Conservation (phyloP, 2,113 vertebrate genomes). For the Chloroceryle aenea region DNA sequence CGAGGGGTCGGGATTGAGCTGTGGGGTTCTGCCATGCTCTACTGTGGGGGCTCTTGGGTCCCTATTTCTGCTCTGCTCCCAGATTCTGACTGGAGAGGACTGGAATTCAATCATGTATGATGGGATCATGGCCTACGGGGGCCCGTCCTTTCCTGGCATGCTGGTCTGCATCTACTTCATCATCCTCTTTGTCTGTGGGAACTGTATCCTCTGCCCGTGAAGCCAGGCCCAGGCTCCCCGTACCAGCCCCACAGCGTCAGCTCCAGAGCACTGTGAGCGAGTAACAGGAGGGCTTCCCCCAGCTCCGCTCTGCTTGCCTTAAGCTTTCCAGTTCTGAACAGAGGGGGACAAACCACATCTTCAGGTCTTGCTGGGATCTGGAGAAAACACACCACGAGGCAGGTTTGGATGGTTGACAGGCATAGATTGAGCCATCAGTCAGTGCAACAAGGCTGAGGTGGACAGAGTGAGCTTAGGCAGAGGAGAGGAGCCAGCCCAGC, state of each 20-base stretch:
- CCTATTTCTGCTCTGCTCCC: background rate
- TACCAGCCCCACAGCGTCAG: background rate
- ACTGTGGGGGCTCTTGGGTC: background rate
- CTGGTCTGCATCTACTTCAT: conserved; percentile 94
- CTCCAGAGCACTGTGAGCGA: background rate
- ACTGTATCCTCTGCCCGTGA: conserved; percentile 87
- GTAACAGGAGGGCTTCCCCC: background rate
- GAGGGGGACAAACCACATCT: background rate
- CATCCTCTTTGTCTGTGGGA: conserved; percentile 92
- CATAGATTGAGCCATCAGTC: background rate
- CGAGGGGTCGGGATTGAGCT: background rate
- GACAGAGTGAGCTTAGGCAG: background rate
- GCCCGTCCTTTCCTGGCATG: conserved; percentile 89
- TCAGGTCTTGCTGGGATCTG: background rate
- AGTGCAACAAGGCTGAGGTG: background rate
- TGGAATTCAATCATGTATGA: conserved; percentile 96
- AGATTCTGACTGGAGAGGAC: conserved; percentile 95
- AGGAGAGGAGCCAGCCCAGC: background rate
- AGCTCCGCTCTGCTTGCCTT: background rate
- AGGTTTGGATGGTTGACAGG: background rate
- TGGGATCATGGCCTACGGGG: conserved; percentile 93
- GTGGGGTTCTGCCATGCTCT: background rate
- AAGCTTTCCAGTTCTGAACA: background rate
- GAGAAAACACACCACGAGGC: background rate
- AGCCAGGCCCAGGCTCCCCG: background rate